phyloP scores from a whole-genome alignment of 2,888 invertebrate genomes.

The Notocelia uddmanniana region DNA sequence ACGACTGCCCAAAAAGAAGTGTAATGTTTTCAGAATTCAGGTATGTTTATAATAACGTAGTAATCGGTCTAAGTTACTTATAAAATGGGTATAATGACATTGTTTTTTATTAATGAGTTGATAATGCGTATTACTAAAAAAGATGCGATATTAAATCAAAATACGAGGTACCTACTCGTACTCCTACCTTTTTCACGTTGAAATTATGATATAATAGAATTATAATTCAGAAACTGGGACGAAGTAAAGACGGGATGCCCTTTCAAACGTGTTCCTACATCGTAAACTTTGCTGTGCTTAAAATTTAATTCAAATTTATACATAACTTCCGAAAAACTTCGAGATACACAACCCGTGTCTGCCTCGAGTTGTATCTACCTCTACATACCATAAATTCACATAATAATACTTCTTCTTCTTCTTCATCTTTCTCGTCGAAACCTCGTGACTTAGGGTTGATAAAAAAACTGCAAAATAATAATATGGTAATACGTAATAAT shows the following conservation, averaged over 20 bases:
- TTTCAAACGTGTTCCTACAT: not conserved
- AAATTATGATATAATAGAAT: not conserved
- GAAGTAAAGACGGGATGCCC: not conserved
- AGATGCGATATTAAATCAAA: not conserved
- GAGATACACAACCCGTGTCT: conserved; percentile 1
- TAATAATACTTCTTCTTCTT: not conserved
- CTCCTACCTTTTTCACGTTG: not conserved
- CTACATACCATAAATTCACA: not conserved
- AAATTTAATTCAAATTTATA: conserved; percentile 13
- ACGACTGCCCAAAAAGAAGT: too few relatives aligned
- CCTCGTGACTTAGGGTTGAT: too few relatives aligned
- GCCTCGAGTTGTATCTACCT: not conserved
- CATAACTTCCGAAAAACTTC: conserved; percentile 6
- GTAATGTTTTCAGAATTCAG: too few relatives aligned
- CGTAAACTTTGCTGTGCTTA: not conserved
- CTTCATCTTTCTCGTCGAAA: too few relatives aligned
- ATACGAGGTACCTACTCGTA: not conserved
- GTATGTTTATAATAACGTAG: not conserved
- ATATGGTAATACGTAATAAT: too few relatives aligned
- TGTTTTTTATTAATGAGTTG: not conserved
- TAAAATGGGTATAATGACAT: not conserved
- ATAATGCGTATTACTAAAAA: not conserved
- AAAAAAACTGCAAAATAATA: too few relatives aligned
- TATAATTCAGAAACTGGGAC: not conserved
- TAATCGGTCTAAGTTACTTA: not conserved